Percentiles rank a stretch among this genome's conserved stretches.
Evolutionary conservation across 2,888 invertebrate species (phyloP).

Genomic region (Cataglyphis altisquamis): DNA sequence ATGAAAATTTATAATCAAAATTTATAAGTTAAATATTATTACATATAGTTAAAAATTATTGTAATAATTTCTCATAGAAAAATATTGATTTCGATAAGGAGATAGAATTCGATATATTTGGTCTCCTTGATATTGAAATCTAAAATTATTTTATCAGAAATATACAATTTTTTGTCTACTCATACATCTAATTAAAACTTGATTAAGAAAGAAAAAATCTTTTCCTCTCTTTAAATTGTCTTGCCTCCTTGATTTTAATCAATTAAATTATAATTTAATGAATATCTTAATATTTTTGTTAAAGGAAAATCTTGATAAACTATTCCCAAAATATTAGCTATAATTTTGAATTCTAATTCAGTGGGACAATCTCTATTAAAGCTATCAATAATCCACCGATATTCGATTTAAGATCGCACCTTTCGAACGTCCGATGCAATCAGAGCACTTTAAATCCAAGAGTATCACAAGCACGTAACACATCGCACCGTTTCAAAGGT

Average conservation of each 20-base stretch:
- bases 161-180: not conserved
- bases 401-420: not conserved
- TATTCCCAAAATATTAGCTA: not conserved
- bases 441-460: constrained; percentile 6
- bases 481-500: constrained; percentile 7
- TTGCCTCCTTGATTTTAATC: not conserved
- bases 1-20: not conserved
- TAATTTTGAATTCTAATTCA: constrained; percentile 1
- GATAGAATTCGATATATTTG: not conserved
- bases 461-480: constrained; percentile 40
- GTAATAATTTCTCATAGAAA: not conserved
- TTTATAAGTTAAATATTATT: not conserved
- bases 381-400: not conserved
- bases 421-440: constrained; percentile 3
- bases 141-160: not conserved
- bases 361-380: not conserved
- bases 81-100: not conserved
- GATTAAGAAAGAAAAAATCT: not conserved
- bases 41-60: not conserved
- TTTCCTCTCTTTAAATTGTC: not conserved
- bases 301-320: not conserved
- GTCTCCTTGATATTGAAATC: not conserved
- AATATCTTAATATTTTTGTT: not conserved
- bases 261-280: not conserved
- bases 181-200: not conserved